Conservation (phyloP, 2,888 invertebrate genomes). For the Lordiphosa andalusiaca region DNA sequence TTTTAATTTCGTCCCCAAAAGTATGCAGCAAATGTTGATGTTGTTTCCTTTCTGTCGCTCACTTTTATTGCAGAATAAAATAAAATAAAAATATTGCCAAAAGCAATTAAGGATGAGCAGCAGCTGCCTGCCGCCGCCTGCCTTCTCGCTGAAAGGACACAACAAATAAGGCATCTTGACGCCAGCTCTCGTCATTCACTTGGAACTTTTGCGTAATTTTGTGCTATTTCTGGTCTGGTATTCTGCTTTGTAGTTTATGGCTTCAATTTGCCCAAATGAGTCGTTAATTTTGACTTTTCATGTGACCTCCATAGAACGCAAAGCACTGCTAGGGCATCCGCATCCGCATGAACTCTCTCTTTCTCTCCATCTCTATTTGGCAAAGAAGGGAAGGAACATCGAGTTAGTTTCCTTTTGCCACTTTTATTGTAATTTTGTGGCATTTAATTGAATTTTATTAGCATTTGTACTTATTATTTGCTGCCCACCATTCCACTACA, state of each 20-base stretch:
- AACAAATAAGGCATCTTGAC: slow-evolving; percentile 26
- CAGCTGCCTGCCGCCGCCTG: neutral
- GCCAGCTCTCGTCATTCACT: slow-evolving; percentile 38
- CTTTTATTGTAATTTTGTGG: slow-evolving; percentile 74
- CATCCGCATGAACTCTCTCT: too few relatives aligned
- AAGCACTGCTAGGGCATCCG: too few relatives aligned
- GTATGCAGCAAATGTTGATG: slow-evolving; percentile 51
- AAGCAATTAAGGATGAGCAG: slow-evolving; percentile 45
- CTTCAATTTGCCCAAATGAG: slow-evolving; percentile 77
- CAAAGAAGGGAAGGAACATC: slow-evolving; percentile 18
- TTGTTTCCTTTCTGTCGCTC: slow-evolving; percentile 18
- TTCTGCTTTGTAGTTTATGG: slow-evolving; percentile 67
- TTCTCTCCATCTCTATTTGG: too few relatives aligned
- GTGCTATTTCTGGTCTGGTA: slow-evolving; percentile 16
- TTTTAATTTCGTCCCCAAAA: slow-evolving; percentile 63
- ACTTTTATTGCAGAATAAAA: slow-evolving; percentile 62
- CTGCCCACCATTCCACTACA: slow-evolving; percentile 26
- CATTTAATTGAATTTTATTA: slow-evolving; percentile 77
- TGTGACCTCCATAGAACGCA: slow-evolving; percentile 26
- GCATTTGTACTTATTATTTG: slow-evolving; percentile 74
- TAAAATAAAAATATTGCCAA: slow-evolving; percentile 63
- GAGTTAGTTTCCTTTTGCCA: slow-evolving; percentile 54
- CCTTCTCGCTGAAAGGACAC: neutral
- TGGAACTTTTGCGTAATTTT: slow-evolving; percentile 57
- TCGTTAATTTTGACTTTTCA: slow-evolving; percentile 75